A percentile compares a stretch with the other conserved stretches of the same genome.
phyloP scores from a whole-genome alignment of 2,113 vertebrate genomes.

The Centropus bengalensis region DNA sequence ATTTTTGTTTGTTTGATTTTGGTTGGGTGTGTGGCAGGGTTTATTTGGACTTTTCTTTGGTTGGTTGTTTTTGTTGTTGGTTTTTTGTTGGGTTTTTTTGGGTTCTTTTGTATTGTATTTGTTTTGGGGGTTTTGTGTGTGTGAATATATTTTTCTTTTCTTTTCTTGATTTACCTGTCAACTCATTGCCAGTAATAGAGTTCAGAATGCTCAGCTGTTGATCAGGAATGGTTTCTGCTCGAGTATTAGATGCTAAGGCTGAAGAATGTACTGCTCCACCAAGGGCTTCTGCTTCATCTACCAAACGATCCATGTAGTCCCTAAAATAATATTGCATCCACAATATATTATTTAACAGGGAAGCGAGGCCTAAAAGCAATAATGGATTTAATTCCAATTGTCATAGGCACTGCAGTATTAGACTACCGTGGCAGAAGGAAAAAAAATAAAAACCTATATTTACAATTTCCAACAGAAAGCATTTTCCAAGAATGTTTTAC shows the following conservation, averaged over 20 bases:
- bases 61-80: too few relatives aligned
- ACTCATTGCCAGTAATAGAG: conserved; percentile 94
- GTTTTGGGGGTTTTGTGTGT: neutral
- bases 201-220: conserved; percentile 93
- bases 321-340: conserved; percentile 66
- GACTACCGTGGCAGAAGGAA: neutral
- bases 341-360: neutral
- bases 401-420: neutral
- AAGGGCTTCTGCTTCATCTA: conserved; percentile 93
- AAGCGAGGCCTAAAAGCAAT: neutral
- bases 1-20: too few relatives aligned
- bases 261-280: conserved; percentile 88
- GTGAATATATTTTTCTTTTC: accelerated
- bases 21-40: too few relatives aligned
- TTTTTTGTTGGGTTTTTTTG: too few relatives aligned
- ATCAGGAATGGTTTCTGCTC: conserved; percentile 87
- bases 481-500: conserved; percentile 48
- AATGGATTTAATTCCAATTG: neutral
- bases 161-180: conserved; percentile 85
- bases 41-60: too few relatives aligned
- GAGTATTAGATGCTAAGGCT: conserved; percentile 82
- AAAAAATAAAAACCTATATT: neutral
- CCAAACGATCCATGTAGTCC: conserved; percentile 96
- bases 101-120: too few relatives aligned
- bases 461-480: neutral